phyloP scores from a whole-genome alignment of 30 jellyfish, hydroid and myxozoan genomes.

The Nemopilema nomurai region DNA sequence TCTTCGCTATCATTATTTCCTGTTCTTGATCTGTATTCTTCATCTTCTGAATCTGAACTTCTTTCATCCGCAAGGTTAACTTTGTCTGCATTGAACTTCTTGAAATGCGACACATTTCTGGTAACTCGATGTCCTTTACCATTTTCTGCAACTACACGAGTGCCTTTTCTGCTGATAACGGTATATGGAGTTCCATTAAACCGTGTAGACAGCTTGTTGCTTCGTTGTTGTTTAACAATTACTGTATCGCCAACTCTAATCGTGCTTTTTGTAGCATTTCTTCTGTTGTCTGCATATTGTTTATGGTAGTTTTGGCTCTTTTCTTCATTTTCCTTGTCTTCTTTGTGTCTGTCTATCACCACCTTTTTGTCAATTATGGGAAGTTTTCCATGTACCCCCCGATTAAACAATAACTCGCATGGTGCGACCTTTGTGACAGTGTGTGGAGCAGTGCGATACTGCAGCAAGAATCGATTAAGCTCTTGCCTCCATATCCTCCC shows the following conservation, averaged over 20 bases:
- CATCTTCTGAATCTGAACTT: slow-evolving; percentile 31
- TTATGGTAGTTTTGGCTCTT: not conserved
- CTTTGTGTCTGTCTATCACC: slow-evolving; percentile 9
- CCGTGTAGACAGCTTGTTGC: slow-evolving; percentile 3
- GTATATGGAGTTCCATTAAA: slow-evolving; percentile 14
- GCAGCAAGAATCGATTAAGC: slow-evolving; percentile 15
- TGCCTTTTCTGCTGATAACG: not conserved
- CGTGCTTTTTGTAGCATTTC: not conserved
- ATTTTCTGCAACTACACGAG: not conserved
- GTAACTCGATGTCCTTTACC: slow-evolving; percentile 1
- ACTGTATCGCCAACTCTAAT: slow-evolving; percentile 19
- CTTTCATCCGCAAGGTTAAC: slow-evolving; percentile 37
- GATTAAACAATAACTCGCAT: not conserved
- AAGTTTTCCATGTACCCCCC: slow-evolving; percentile 7
- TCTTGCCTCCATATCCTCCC: slow-evolving; percentile 22
- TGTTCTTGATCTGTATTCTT: slow-evolving; percentile 50
- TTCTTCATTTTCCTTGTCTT: not conserved
- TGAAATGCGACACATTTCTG: slow-evolving; percentile 14
- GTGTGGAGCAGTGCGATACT: slow-evolving; percentile 15
- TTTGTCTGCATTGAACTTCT: slow-evolving; percentile 12
- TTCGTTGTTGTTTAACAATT: not conserved
- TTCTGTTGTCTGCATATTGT: not conserved
- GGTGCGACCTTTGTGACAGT: slow-evolving; percentile 13
- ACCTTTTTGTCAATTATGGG: not conserved
- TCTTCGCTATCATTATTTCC: slow-evolving; percentile 59